Percentiles rank a stretch among this genome's conserved stretches.
Conservation (phyloP, 2,888 invertebrate genomes). For the Brenthis daphne region DNA sequence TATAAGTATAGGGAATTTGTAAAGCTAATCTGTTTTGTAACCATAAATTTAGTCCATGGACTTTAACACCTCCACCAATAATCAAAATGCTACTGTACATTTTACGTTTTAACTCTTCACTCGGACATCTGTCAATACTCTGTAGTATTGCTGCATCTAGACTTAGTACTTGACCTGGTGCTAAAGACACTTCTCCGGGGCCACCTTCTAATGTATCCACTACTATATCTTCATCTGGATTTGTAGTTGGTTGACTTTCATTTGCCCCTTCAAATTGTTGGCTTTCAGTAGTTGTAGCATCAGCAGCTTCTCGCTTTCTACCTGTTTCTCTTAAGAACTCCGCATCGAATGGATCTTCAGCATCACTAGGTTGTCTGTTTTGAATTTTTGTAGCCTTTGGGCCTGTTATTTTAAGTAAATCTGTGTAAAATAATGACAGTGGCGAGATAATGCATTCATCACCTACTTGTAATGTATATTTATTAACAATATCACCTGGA, state of each 20-base stretch:
- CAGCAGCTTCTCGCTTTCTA: constrained; percentile 77
- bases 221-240: constrained; percentile 87
- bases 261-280: constrained; percentile 77
- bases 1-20: constrained; percentile 90
- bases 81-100: constrained; percentile 96
- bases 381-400: constrained; percentile 88
- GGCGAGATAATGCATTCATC: constrained; percentile 97
- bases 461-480: constrained; percentile 91
- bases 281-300: constrained; percentile 65
- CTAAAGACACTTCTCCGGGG: constrained; percentile 84
- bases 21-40: constrained; percentile 92
- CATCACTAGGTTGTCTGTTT: constrained; percentile 87
- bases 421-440: constrained; percentile 92
- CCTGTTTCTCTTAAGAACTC: constrained; percentile 95
- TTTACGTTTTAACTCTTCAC: constrained; percentile 94
- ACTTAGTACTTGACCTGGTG: constrained; percentile 91
- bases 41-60: constrained; percentile 91
- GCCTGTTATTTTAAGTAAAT: constrained; percentile 93
- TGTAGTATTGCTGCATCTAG: constrained; percentile 95
- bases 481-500: constrained; percentile 85
- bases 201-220: constrained; percentile 84
- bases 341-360: constrained; percentile 97
- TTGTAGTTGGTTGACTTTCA: constrained; percentile 74
- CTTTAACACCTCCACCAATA: constrained; percentile 95
- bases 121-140: constrained; percentile 94